Percentiles rank a stretch among this genome's conserved stretches.
Conservation (phyloP, 2,113 vertebrate species). For the Notechis scutatus region DNA sequence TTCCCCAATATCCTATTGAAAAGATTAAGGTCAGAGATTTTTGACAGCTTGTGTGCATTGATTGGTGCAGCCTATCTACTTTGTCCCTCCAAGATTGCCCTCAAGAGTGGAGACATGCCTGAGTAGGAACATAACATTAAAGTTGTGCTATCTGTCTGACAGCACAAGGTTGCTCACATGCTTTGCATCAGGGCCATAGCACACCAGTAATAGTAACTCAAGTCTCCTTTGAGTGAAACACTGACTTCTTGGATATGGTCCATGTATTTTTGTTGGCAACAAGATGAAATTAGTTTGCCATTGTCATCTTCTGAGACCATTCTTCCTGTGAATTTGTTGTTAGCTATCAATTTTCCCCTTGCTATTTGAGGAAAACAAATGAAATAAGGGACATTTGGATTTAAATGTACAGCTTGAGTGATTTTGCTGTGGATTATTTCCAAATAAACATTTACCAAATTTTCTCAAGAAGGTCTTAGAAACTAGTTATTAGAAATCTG, state of each 20-base stretch:
- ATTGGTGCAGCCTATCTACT: neutral
- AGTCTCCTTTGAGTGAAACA: neutral
- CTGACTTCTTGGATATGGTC: neutral
- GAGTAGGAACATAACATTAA: neutral
- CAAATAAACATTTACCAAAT: neutral
- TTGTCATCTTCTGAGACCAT: neutral
- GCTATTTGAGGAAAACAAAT: neutral
- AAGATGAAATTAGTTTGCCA: neutral
- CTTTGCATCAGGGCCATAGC: neutral
- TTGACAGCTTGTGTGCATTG: neutral
- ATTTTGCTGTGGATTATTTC: neutral
- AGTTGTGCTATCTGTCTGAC: neutral
- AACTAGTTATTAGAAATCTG: neutral
- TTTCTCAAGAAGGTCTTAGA: neutral
- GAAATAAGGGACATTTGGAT: neutral
- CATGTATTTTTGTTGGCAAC: neutral
- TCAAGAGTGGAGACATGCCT: neutral
- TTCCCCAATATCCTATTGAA: neutral
- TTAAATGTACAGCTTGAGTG: neutral
- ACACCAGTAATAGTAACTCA: neutral
- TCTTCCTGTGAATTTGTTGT: neutral
- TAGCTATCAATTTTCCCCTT: neutral
- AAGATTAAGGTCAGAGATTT: neutral
- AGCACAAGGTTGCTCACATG: neutral
- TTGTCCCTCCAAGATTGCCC: neutral